A percentile compares a stretch with the other conserved stretches of the same genome.
phyloP scores from a whole-genome alignment of 2,797 vertebrate species.

The Menidia menidia region DNA sequence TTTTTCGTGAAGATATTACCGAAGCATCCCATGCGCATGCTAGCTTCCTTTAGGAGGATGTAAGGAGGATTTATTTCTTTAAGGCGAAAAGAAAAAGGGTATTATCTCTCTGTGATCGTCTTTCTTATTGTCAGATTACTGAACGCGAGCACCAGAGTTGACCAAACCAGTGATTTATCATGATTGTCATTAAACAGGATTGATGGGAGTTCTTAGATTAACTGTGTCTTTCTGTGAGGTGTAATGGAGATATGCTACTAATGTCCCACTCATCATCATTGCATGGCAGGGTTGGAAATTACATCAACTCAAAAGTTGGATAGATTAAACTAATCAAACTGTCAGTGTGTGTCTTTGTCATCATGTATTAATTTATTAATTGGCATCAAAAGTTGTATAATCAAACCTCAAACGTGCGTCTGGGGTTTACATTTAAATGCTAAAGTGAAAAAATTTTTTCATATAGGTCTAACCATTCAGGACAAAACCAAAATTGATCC shows the following conservation, averaged over 20 bases:
- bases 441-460: no score
- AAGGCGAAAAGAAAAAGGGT: slow-evolving; percentile 44
- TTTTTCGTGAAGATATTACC: slow-evolving; percentile 31
- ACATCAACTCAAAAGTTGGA: neutral
- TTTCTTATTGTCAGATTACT: slow-evolving; percentile 53
- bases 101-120: slow-evolving; percentile 54
- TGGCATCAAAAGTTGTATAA: neutral
- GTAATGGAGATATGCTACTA: neutral
- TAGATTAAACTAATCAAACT: neutral
- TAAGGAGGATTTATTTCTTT: slow-evolving; percentile 30
- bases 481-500: no score
- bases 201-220: neutral
- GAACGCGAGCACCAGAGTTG: slow-evolving; percentile 44
- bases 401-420: neutral
- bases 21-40: slow-evolving; percentile 49
- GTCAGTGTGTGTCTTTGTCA: neutral
- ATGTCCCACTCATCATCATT: neutral
- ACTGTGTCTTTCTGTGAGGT: neutral
- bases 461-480: no score
- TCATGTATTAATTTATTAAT: neutral
- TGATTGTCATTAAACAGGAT: slow-evolving; percentile 38
- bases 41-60: slow-evolving; percentile 41
- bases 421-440: no score
- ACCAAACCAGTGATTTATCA: slow-evolving; percentile 65
- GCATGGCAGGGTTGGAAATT: neutral